Evolutionary conservation across 2,888 invertebrate species (phyloP).

Genomic region (Mayetiola destructor): DNA sequence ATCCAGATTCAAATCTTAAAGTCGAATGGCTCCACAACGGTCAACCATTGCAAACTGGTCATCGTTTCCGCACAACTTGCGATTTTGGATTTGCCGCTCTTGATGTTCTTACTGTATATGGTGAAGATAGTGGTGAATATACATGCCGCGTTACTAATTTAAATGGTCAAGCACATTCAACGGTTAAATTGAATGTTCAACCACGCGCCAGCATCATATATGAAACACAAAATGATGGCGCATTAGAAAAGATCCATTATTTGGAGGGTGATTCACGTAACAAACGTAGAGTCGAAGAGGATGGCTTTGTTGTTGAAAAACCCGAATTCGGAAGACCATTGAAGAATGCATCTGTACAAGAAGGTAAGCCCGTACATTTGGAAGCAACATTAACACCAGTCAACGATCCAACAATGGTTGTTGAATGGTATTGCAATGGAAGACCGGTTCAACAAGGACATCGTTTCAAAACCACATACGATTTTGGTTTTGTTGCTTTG

Average conservation of each 20-base stretch:
- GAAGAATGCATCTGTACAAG: constrained; percentile 70
- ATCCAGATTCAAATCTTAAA: constrained; percentile 74
- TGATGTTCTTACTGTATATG: constrained; percentile 85
- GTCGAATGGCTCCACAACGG: constrained; percentile 92
- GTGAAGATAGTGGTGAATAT: constrained; percentile 78
- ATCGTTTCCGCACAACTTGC: constrained; percentile 82
- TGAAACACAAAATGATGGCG: constrained; percentile 86
- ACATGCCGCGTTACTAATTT: constrained; percentile 74
- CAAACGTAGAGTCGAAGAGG: constrained; percentile 56
- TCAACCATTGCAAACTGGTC: constrained; percentile 71
- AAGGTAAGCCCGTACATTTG: constrained; percentile 78
- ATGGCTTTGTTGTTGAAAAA: constrained; percentile 62
- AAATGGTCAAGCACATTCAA: constrained; percentile 67
- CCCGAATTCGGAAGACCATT: constrained; percentile 81
- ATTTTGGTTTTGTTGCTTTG: constrained; percentile 93
- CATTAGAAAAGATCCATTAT: constrained; percentile 79
- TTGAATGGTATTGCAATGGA: constrained; percentile 97
- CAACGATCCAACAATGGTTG: constrained; percentile 95
- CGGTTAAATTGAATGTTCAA: constrained; percentile 65
- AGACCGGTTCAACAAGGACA: constrained; percentile 84
- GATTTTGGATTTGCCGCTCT: constrained; percentile 96
- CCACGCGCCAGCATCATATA: constrained; percentile 70
- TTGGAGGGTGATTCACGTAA: constrained; percentile 74
- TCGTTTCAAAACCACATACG: constrained; percentile 89
- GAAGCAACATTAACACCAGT: constrained; percentile 93